Base-by-base conservation (phyloP, 2,888 invertebrate genomes). In the Cataglyphis altisquamis region DNA sequence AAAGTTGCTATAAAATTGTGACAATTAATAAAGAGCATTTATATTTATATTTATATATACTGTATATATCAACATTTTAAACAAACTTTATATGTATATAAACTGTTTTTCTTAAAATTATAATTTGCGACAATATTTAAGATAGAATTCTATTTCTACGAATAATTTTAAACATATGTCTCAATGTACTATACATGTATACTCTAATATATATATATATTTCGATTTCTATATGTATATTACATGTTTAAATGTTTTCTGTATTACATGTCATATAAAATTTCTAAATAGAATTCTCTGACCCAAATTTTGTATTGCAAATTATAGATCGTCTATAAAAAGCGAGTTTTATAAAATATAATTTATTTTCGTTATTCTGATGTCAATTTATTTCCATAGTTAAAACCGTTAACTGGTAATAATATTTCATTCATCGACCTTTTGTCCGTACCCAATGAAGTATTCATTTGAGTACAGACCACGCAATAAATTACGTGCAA, bases 401-500 rank as follows among this genome's bases (percentile, higher is more conserved):
- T 1, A 36, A 25, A 21, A 70, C 32, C 12, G 4, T 67, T 68
- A 55, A 29, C 12, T 45, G 18, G 12, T 18, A 32, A 67, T 52
- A 3, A 29, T 70, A 32, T 21, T 21, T 21, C 0, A 36, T 55
- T 60, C 32, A 36, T n/a, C 32, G 45, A 72, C 45, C 36, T 18
- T 18, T 25, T 12, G 36, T 45, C 72, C 6, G 6, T 36, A 36
- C 6, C 9, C 60, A 72, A 78, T 45, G 25, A 77, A 77, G 29
- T 29, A 55, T 25, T 25, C 1, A 45, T 29, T 45, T 32, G 32
- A 32, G 32, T 29, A 2, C 29, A n/a, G 18, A 21, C 41, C 10
- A 62, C 12, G 36, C 72, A 72, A 72, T 48, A 80, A 80, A 80
- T 72, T 72, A 80, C 78, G 73, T 45, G 78, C 45, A 72, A 78